Evolutionary conservation across 1,140 invertebrate species (phyloP).

Genomic region (Caenorhabditis elegans): WBcel235 BX284602.5:9335501-9336000

Average conservation of each 20-base stretch:
- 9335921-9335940: conserved; percentile 53
- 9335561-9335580: conserved; percentile 91
- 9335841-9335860: conserved; percentile 43
- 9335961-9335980: conserved; percentile 48
- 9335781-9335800: conserved; percentile 58
- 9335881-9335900: conserved; percentile 56
- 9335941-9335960: conserved; percentile 47
- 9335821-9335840: conserved; percentile 57
- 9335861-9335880: conserved; percentile 54
- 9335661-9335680: conserved; percentile 51
- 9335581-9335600: conserved; percentile 83
- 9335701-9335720: conserved; percentile 51
- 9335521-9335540: conserved; percentile 72
- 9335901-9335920: conserved; percentile 54
- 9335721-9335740: conserved; percentile 53
- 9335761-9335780: conserved; percentile 55
- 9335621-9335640: conserved; percentile 59
- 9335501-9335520: conserved; percentile 90
- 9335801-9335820: conserved; percentile 63
- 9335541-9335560: conserved; percentile 78
- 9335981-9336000: conserved; percentile 34
- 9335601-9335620: conserved; percentile 62
- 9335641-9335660: conserved; percentile 53
- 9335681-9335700: conserved; percentile 56
- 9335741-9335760: conserved; percentile 61